Evolutionary conservation across 2,797 vertebrate species (phyloP).

Genomic region (Alosa sapidissima): DNA sequence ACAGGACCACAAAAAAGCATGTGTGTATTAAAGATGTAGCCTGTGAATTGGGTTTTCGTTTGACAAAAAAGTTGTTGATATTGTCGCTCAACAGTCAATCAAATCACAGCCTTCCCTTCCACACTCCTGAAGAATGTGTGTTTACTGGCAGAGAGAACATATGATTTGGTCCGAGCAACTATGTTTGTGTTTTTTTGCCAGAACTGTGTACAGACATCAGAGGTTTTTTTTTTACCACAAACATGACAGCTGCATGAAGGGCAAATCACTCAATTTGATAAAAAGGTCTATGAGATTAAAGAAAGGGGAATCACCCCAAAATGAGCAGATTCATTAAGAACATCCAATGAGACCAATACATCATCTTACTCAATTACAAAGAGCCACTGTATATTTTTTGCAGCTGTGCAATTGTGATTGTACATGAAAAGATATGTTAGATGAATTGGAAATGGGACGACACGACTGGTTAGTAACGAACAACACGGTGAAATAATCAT

Average conservation of each 20-base stretch:
- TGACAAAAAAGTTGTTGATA: too few species aligned
- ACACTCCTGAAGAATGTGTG: too few species aligned
- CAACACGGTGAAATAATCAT: background rate
- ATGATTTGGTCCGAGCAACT: background rate
- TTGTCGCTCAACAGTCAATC: too few species aligned
- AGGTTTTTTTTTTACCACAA: background rate
- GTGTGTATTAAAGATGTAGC: background rate
- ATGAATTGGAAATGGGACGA: slow-evolving; percentile 3
- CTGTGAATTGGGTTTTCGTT: too few species aligned
- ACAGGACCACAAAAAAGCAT: background rate
- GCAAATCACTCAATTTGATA: background rate
- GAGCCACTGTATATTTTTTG: background rate
- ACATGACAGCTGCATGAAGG: background rate
- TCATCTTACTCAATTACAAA: background rate
- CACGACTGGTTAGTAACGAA: background rate
- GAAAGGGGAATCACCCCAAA: background rate
- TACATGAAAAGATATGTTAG: background rate
- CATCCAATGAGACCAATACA: background rate
- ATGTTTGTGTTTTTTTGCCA: background rate
- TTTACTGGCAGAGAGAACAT: too few species aligned
- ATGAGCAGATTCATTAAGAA: background rate
- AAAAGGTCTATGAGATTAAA: background rate
- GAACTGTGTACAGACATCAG: background rate
- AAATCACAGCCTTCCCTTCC: too few species aligned
- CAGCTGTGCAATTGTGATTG: background rate